These are phyloP conservation scores for Trachelus tabidus DNA, from an alignment of 2,888 invertebrate species.

Conservation along the genomic window DNA sequence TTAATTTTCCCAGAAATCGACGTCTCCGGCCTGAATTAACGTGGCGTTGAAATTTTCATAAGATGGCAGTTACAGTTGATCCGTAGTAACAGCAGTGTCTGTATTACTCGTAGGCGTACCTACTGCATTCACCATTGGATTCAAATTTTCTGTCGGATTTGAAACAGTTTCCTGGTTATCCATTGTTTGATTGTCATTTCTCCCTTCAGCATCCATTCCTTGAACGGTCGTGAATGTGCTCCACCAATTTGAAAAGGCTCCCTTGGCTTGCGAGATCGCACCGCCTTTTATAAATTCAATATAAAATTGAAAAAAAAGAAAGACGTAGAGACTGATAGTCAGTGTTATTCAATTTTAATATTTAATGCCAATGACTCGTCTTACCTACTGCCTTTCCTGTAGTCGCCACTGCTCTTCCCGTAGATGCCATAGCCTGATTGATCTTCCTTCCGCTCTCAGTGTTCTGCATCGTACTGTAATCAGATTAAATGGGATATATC, in stretches of 20 bases:
- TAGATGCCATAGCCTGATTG: slow-evolving; percentile 91
- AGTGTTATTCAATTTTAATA: no score
- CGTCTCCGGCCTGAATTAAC: no score
- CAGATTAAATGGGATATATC: no score
- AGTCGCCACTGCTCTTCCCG: slow-evolving; percentile 88
- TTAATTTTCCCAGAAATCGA: no score
- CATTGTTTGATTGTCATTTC: slow-evolving; percentile 42
- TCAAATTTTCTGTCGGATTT: slow-evolving; percentile 27
- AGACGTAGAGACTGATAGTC: slow-evolving; percentile 4
- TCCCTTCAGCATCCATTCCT: slow-evolving; percentile 43
- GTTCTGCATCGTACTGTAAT: slow-evolving; percentile 89
- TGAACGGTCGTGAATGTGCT: slow-evolving; percentile 75
- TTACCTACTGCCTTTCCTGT: slow-evolving; percentile 80
- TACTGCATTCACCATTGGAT: slow-evolving; percentile 29
- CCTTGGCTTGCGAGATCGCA: slow-evolving; percentile 88
- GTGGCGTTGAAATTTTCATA: no score
- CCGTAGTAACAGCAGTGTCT: slow-evolving; percentile 29
- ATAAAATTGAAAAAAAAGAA: slow-evolving; percentile 10
- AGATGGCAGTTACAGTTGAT: slow-evolving; percentile 23
- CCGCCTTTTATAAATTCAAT: slow-evolving; percentile 72
- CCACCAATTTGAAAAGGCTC: slow-evolving; percentile 90
- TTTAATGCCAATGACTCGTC: slow-evolving; percentile 37
- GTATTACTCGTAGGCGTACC: slow-evolving; percentile 30
- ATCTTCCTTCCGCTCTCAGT: slow-evolving; percentile 93
- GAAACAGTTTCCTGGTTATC: slow-evolving; percentile 35